phyloP scores from a whole-genome alignment of 2,113 vertebrate genomes.

The Erpornis zantholeuca region DNA sequence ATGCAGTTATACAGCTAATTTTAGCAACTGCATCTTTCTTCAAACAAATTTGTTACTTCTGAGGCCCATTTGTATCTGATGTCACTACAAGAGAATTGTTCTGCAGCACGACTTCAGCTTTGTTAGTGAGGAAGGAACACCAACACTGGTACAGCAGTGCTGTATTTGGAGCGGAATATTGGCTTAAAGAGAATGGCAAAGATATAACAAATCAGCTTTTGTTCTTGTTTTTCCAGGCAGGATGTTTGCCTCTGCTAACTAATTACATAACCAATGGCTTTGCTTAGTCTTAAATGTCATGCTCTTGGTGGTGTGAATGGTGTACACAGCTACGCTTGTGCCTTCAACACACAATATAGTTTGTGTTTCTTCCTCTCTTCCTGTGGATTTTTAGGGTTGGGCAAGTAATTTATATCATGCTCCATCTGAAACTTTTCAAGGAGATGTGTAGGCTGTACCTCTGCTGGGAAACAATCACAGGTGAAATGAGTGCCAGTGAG shows the following conservation, averaged over 20 bases:
- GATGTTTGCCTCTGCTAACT: conserved; percentile 57
- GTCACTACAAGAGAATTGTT: conserved; percentile 19
- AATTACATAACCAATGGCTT: conserved; percentile 73
- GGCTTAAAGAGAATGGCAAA: conserved; percentile 56
- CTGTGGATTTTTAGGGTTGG: not conserved
- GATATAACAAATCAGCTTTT: conserved; percentile 65
- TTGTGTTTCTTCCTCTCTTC: conserved; percentile 6
- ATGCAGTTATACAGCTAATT: not conserved
- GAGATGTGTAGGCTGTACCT: not conserved
- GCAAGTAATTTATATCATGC: not conserved
- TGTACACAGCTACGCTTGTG: conserved; percentile 47
- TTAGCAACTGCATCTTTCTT: conserved; percentile 25
- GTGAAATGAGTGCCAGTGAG: not conserved
- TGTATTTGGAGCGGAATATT: conserved; percentile 45
- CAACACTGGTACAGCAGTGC: conserved; percentile 39
- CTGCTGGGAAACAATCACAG: not conserved
- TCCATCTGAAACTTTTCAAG: not conserved
- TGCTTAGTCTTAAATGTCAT: conserved; percentile 74
- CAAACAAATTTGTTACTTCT: not conserved
- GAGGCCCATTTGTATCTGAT: conserved; percentile 16
- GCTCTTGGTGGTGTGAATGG: not conserved
- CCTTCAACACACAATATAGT: conserved; percentile 1
- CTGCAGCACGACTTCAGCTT: conserved; percentile 10
- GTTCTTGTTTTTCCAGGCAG: conserved; percentile 66
- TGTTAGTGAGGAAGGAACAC: conserved; percentile 3